Evolutionary conservation across 2,113 vertebrate species (phyloP), one percentile per base, ranked within the genome.

Genomic region (Onychorhynchus coronatus): DNA sequence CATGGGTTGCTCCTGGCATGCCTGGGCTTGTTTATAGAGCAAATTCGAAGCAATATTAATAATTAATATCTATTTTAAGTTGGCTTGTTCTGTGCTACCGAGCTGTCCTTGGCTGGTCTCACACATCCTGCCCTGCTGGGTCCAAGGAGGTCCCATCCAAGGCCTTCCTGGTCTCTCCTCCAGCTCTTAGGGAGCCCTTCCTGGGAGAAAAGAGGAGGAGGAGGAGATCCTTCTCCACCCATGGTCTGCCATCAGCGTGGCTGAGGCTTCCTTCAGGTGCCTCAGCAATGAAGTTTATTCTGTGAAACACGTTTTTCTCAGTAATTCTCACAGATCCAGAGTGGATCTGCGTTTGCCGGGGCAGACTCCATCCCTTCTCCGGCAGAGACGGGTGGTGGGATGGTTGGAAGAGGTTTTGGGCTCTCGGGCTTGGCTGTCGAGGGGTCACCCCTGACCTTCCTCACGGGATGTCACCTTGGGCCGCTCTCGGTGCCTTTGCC

Each of bases 331-430:
- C 11, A 44, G 77, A 33, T 72, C 33, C 37, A 6, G 55, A 31
- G 66, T 1, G 21, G 27, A 27, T 83, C 67, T 47, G 24, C 1
- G 3, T 76, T 53, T 67, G 35, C 44, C 52, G 25, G 85, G 33
- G 47, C 39, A 50, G 63, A 8, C 25, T 16, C 41, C 30, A 31
- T 44, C 52, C 30, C 46, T 62, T 33, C 59, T 37, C n/a, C 78
- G 63, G 2, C 7, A 6, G 27, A 30, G 30, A 5, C 4, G 63
- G 49, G 14, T 3, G 12, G 2, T 44, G 42, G 5, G 1, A 0
- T 16, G 75, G 10, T 0, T 62, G 67, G 88, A 46, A 58, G 59
- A 78, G 39, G 39, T 28, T 52, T 71, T 16, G n/a, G 53, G 56
- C 79, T 88, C 56, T 72, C n/a, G 8, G 68, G 18, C 44, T 88